A percentile compares a stretch with the other conserved stretches of the same genome.
phyloP scores from a whole-genome alignment of 2,113 vertebrate species.

The Neomonachus schauinslandi region DNA sequence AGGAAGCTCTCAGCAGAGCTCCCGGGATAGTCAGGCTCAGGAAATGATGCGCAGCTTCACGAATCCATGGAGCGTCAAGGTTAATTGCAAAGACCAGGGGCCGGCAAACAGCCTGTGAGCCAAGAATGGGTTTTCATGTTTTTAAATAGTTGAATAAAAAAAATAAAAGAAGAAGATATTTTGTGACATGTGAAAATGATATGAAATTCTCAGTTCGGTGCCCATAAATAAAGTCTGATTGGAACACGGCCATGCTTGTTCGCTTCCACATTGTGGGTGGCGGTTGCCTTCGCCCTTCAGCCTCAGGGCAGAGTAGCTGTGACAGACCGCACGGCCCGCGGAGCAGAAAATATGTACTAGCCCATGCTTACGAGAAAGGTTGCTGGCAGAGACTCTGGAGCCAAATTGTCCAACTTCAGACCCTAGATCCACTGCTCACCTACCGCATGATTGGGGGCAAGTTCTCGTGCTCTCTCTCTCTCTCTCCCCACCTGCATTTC shows the following conservation, averaged over 20 bases:
- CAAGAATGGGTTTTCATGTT: neutral
- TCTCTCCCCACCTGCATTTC: neutral
- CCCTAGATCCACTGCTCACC: neutral
- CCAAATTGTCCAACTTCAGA: neutral
- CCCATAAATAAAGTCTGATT: neutral
- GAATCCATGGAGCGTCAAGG: neutral
- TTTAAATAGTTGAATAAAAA: neutral
- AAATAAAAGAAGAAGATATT: neutral
- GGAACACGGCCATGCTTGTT: neutral
- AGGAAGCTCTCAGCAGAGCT: rapidly evolving
- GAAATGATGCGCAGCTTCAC: rapidly evolving
- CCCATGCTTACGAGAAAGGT: neutral
- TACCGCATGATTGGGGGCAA: neutral
- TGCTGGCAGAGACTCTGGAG: neutral
- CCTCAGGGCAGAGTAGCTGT: neutral
- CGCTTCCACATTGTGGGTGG: rapidly evolving
- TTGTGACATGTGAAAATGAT: neutral
- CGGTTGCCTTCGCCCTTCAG: rapidly evolving
- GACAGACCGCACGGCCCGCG: rapidly evolving
- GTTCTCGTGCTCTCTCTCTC: neutral
- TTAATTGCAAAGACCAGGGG: neutral
- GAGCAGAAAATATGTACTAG: neutral
- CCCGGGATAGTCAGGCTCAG: rapidly evolving
- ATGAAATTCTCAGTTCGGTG: neutral
- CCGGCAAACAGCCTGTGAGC: rapidly evolving